A percentile compares a stretch with the other conserved stretches of the same genome.
These are phyloP conservation scores for Drosophila anceps DNA, from an alignment of 2,888 invertebrate species.

Conservation along the genomic window DNA sequence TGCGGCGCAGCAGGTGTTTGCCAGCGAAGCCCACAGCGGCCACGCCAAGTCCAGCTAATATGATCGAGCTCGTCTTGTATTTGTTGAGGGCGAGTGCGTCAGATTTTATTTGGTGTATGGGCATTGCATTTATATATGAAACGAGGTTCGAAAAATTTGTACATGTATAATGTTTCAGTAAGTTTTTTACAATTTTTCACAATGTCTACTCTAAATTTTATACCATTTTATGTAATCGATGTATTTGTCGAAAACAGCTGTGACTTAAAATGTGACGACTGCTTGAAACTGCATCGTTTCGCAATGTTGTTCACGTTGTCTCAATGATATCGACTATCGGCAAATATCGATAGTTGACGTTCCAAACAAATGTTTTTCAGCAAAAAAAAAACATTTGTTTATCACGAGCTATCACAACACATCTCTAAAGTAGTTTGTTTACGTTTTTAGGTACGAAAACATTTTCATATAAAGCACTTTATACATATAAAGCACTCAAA, in stretches of 20 bases:
- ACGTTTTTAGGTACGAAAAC: too few species aligned
- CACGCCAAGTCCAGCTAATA: conserved; percentile 94
- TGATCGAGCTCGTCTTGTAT: conserved; percentile 89
- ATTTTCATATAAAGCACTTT: too few species aligned
- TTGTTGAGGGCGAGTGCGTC: background rate
- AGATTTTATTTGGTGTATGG: conserved; percentile 1
- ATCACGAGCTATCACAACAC: background rate
- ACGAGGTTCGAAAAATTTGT: conserved; percentile 12
- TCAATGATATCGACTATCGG: background rate
- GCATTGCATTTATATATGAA: conserved; percentile 28
- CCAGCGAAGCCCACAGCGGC: conserved; percentile 97
- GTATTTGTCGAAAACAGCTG: conserved; percentile 56
- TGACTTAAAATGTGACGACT: conserved; percentile 30
- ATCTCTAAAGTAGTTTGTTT: conserved; percentile 1
- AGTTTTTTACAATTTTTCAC: conserved; percentile 9
- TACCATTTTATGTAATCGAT: conserved; percentile 75
- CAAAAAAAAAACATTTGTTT: background rate
- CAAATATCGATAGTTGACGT: background rate
- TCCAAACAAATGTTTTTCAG: too few species aligned
- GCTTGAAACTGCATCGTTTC: background rate
- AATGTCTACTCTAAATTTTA: conserved; percentile 40
- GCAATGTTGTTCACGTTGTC: too few species aligned
- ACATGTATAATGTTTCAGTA: conserved; percentile 3
- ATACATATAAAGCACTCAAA: too few species aligned
- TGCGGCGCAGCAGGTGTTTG: conserved; percentile 90